These are phyloP conservation scores for Dolomedes plantarius DNA, from an alignment of 2,888 invertebrate genomes.

Conservation along the genomic window DNA sequence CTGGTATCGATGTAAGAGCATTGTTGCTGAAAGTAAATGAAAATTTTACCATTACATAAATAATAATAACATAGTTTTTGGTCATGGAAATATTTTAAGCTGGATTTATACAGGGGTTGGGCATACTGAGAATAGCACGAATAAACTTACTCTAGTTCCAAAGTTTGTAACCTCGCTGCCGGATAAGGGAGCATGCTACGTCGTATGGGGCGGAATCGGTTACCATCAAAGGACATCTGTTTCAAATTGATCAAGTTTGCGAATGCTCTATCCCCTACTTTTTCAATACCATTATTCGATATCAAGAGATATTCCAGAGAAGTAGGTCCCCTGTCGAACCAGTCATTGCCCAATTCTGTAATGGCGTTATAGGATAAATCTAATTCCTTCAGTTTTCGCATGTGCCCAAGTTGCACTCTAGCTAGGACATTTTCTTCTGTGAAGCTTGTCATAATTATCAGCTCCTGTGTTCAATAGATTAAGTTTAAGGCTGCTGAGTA, in stretches of 20 bases:
- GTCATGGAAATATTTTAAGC: too few species aligned
- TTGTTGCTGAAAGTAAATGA: constrained; percentile 40
- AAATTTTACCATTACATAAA: too few species aligned
- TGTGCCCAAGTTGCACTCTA: constrained; percentile 27
- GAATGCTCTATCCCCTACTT: constrained; percentile 33
- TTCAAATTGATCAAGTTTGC: constrained; percentile 12
- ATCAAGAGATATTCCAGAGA: constrained; percentile 3
- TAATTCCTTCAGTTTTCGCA: not conserved
- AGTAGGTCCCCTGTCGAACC: not conserved
- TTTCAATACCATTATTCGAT: constrained; percentile 39
- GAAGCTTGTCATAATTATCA: constrained; percentile 14
- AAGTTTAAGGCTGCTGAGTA: too few species aligned
- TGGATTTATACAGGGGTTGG: too few species aligned
- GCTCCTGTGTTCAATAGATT: too few species aligned
- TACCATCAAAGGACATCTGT: constrained; percentile 20
- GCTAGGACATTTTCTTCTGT: not conserved
- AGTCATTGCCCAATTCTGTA: constrained; percentile 17
- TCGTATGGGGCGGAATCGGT: constrained; percentile 11
- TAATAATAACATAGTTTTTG: too few species aligned
- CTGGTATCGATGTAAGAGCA: constrained; percentile 28
- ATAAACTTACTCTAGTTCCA: constrained; percentile 18
- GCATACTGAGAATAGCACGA: too few species aligned
- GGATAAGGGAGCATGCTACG: constrained; percentile 33
- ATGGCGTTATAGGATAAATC: constrained; percentile 39
- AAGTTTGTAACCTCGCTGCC: not conserved